Evolutionary conservation across 2,797 vertebrate species (phyloP).

Genomic region (Takifugu rubripes): DNA sequence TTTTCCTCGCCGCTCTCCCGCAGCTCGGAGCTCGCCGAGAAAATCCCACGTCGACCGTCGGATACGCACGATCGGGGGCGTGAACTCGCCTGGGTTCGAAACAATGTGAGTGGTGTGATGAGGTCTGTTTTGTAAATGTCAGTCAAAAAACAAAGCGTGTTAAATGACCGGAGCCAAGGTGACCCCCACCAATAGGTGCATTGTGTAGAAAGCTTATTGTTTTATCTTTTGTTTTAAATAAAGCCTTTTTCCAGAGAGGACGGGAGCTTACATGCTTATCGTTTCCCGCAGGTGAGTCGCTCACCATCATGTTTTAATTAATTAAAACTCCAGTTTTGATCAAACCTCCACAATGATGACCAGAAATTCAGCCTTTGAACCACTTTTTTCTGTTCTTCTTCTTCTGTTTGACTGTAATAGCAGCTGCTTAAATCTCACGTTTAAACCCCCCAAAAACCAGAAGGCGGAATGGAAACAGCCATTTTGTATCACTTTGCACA

Average conservation of each 20-base stretch:
- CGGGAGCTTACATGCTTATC: slow-evolving; percentile 35
- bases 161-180: slow-evolving; percentile 15
- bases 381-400: neutral
- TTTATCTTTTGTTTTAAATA: slow-evolving; percentile 28
- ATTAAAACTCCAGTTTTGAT: slow-evolving; percentile 24
- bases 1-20: slow-evolving; percentile 38
- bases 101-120: no score
- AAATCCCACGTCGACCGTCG: slow-evolving; percentile 21
- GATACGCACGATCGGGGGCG: slow-evolving; percentile 10
- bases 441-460: slow-evolving; percentile 33
- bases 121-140: slow-evolving; percentile 23
- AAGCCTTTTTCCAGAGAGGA: slow-evolving; percentile 12
- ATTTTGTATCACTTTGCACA: slow-evolving; percentile 56
- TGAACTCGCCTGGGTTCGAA: slow-evolving; percentile 25
- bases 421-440: slow-evolving; percentile 13
- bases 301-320: slow-evolving; percentile 49
- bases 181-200: slow-evolving; percentile 2
- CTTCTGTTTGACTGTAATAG: slow-evolving; percentile 6
- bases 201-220: slow-evolving; percentile 16
- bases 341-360: no score
- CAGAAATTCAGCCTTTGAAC: no score
- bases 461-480: slow-evolving; percentile 49
- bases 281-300: slow-evolving; percentile 23
- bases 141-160: slow-evolving; percentile 37
- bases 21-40: slow-evolving; percentile 15